Conservation (phyloP, 2,113 vertebrate genomes). For the Indicator maculatus region DNA sequence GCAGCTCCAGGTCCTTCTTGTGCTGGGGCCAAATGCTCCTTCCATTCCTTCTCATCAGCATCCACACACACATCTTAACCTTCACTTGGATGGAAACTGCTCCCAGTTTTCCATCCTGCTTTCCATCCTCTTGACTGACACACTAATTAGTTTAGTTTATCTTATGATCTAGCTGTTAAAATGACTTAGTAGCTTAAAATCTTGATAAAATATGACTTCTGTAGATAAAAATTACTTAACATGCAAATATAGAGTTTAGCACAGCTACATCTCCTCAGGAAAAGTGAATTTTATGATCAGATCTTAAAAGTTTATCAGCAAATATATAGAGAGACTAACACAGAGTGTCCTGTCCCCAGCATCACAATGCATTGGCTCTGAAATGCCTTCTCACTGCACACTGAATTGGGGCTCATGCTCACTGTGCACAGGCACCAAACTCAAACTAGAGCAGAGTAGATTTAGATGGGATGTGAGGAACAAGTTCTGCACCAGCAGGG, state of each 20-base stretch:
- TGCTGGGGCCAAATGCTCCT: not conserved
- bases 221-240: not conserved
- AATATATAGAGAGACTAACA: not conserved
- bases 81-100: not conserved
- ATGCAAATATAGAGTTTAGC: not conserved
- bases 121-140: not conserved
- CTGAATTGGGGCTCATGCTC: not conserved
- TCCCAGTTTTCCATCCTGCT: not conserved
- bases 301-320: not conserved
- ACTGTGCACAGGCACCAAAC: not conserved
- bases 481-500: too few species aligned
- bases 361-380: not conserved
- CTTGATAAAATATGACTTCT: not conserved
- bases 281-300: not conserved
- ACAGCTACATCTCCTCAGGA: not conserved
- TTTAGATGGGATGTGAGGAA: too few species aligned
- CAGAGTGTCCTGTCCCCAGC: not conserved
- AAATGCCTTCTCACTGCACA: not conserved
- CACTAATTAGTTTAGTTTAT: not conserved
- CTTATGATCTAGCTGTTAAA: not conserved
- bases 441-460: too few species aligned
- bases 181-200: not conserved
- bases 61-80: not conserved
- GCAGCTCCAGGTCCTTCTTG: too few species aligned
- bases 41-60: not conserved